Evolutionary conservation across 2,797 vertebrate genomes (phyloP).

Genomic region (Morelia viridis): DNA sequence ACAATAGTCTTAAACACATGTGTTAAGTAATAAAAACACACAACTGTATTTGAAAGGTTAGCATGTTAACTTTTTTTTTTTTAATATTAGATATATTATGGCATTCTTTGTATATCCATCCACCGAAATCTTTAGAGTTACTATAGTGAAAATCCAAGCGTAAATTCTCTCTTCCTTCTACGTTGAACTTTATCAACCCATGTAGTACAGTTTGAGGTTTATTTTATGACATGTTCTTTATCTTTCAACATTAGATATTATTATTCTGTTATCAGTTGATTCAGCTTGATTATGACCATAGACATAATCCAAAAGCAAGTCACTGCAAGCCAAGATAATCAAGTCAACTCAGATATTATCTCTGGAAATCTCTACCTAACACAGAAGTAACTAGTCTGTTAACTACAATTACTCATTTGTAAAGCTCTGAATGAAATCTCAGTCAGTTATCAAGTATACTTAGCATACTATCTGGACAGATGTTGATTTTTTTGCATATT

Average conservation of each 20-base stretch:
- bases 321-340: slow-evolving; percentile 44
- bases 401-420: slow-evolving; percentile 13
- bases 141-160: neutral
- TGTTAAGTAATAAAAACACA: neutral
- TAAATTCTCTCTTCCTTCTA: neutral
- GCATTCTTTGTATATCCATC: too few relatives aligned
- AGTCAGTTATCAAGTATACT: slow-evolving; percentile 16
- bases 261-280: slow-evolving; percentile 48
- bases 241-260: slow-evolving; percentile 53
- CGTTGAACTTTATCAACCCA: neutral
- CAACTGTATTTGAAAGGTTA: neutral
- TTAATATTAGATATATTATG: neutral
- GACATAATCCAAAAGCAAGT: slow-evolving; percentile 46
- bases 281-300: neutral
- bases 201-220: neutral
- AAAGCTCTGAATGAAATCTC: slow-evolving; percentile 35
- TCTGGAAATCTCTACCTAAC: slow-evolving; percentile 45
- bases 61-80: neutral
- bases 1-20: neutral
- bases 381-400: slow-evolving; percentile 34
- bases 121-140: neutral
- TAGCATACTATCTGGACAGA: neutral
- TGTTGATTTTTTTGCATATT: neutral
- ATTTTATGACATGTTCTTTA: slow-evolving; percentile 46
- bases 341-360: slow-evolving; percentile 40